These are phyloP conservation scores for Ceratoteleas bidentatus DNA, from an alignment of 1,140 invertebrate species.

Conservation along the genomic window DNA sequence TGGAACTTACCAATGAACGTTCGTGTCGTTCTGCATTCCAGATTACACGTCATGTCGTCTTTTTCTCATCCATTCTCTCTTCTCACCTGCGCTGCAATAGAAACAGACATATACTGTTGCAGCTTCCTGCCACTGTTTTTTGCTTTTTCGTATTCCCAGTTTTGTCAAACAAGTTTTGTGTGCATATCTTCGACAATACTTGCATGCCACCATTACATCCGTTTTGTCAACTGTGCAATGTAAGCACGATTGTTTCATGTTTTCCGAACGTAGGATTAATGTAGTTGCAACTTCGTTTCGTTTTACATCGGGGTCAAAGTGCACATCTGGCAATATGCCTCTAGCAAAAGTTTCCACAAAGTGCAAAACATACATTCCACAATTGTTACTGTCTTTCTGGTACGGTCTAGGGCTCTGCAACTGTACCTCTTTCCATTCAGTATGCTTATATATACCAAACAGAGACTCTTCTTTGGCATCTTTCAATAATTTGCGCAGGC, in stretches of 20 bases:
- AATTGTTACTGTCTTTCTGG: constrained; percentile 10
- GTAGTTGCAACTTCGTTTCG: not conserved
- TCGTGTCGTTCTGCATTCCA: no score
- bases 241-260: constrained; percentile 24
- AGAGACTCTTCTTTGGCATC: no score
- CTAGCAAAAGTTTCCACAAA: constrained; percentile 24
- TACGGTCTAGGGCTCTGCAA: not conserved
- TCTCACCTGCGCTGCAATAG: constrained; percentile 4
- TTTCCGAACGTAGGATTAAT: not conserved
- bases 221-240: constrained; percentile 6
- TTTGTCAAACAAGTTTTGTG: constrained; percentile 14
- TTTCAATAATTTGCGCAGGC: no score
- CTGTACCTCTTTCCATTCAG: constrained; percentile 1
- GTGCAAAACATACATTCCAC: constrained; percentile 26
- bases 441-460: no score
- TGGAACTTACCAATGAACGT: no score
- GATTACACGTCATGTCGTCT: no score
- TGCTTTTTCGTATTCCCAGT: constrained; percentile 6
- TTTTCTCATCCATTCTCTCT: constrained; percentile 26
- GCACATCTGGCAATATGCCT: not conserved
- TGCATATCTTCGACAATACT: constrained; percentile 22
- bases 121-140: constrained; percentile 9
- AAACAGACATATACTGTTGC: constrained; percentile 3
- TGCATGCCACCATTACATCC: constrained; percentile 14
- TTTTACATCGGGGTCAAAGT: not conserved